Evolutionary conservation across 2,797 vertebrate genomes (phyloP).

Genomic region (Pseudochirops cupreus): DNA sequence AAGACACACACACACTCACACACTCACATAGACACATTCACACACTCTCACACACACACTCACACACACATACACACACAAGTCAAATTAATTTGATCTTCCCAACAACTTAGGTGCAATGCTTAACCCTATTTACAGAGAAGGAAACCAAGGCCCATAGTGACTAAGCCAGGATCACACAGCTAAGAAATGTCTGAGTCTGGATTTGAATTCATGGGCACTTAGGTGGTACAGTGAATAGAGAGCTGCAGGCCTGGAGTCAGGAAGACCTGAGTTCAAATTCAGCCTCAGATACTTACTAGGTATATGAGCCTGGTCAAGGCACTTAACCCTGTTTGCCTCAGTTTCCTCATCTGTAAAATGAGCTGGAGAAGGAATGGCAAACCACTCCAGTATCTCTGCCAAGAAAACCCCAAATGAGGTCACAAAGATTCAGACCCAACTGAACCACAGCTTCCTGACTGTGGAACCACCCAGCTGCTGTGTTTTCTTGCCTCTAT

Average conservation of each 20-base stretch:
- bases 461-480: not conserved
- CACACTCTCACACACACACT: too few species aligned
- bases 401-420: too few species aligned
- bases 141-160: not conserved
- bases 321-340: not conserved
- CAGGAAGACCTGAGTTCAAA: not conserved
- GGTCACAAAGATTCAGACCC: too few species aligned
- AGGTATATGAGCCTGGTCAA: not conserved
- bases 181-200: not conserved
- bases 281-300: not conserved
- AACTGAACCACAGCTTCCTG: not conserved
- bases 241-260: too few species aligned
- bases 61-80: too few species aligned
- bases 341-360: constrained; percentile 29
- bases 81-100: not conserved
- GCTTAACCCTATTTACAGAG: not conserved
- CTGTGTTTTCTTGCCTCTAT: not conserved
- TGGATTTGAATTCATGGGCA: not conserved
- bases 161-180: not conserved
- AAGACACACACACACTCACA: too few species aligned
- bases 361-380: too few species aligned
- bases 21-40: too few species aligned
- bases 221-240: too few species aligned
- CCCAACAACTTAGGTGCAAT: not conserved
- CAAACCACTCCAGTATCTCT: too few species aligned